Evolutionary conservation across 2,113 vertebrate genomes (phyloP), one percentile per base, ranked within the genome.

Genomic region (Sclerurus mexicanus): DNA sequence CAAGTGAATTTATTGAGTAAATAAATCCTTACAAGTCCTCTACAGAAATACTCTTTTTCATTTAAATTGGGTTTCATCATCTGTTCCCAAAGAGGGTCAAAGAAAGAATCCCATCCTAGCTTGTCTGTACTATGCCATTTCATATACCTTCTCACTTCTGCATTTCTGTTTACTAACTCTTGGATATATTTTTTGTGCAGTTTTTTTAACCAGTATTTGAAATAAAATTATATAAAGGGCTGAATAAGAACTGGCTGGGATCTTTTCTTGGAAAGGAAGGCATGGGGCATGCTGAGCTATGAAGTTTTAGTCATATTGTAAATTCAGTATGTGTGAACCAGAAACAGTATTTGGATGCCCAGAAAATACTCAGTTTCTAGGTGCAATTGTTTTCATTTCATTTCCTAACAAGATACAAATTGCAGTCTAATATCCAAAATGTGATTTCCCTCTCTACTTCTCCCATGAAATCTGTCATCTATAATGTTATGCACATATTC

Each of bases 1-100:
- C 10, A 56, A 94, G 80, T 59, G n/a, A 69, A 87, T 93, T 79
- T 89, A 93, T 62, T 93, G 89, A 85, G 71, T 66, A 89, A 85
- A 91, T 87, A 96, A 95, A 93, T 76, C 40, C 27, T 69, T 92
- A 50, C 18, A 50, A 76, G 55, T 80, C 50, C 42, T 87, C 53
- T 72, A 78, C 18, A 85, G 53, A 89, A 95, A 56, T 23, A 68
- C 12, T 33, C 4, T 7, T 82, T 64, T 87, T 78, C 64, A 71
- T 49, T 80, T 84, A 84, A 85, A 77, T 30, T 53, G 14, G 22
- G 31, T 46, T 79, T 53, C 9, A 52, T 24, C 24, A 30, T 58
- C 49, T 73, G 79, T n/a, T 89, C 71, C 42, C 81, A 79, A 85
- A 91, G 37, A 76, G 15, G 7, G 28, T 46, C 15, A 82, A 91